phyloP scores from a whole-genome alignment of 2,797 vertebrate species.

The Tragelaphus oryx region DNA sequence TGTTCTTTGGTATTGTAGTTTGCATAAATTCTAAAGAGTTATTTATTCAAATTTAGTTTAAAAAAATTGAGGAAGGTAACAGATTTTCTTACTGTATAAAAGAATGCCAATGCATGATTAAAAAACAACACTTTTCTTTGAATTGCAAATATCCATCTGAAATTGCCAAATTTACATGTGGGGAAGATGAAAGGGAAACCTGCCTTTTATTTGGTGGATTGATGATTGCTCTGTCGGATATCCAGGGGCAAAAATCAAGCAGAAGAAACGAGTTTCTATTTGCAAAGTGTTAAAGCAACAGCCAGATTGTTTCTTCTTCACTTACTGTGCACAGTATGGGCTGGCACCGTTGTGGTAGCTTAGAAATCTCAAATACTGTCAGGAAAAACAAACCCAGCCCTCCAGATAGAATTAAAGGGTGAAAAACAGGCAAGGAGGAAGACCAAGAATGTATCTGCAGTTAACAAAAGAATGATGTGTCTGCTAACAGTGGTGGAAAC shows the following conservation, averaged over 20 bases:
- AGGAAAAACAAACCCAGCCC: constrained; percentile 81
- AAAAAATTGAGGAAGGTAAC: not conserved
- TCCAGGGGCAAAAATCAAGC: constrained; percentile 64
- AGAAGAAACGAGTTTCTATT: constrained; percentile 77
- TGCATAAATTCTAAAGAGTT: not conserved
- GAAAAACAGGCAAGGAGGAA: constrained; percentile 65
- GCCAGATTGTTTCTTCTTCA: constrained; percentile 82
- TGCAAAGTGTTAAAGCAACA: constrained; percentile 79
- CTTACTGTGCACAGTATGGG: constrained; percentile 80
- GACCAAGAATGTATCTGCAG: constrained; percentile 69
- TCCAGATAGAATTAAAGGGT: constrained; percentile 72
- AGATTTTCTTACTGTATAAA: constrained; percentile 26
- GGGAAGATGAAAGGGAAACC: constrained; percentile 3
- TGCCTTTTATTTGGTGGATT: constrained; percentile 16
- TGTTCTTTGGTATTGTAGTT: not conserved
- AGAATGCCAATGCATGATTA: not conserved
- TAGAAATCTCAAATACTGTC: constrained; percentile 78
- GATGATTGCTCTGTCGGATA: constrained; percentile 34
- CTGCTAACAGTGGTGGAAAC: constrained; percentile 64
- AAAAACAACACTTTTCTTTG: constrained; percentile 11
- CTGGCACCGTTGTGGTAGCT: constrained; percentile 76
- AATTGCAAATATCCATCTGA: constrained; percentile 37
- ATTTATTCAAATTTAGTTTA: constrained; percentile 2
- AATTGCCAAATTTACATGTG: constrained; percentile 15
- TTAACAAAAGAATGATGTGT: constrained; percentile 72